Evolutionary conservation across 2,113 vertebrate species (phyloP).

Genomic region (Bostrychus sinensis): DNA sequence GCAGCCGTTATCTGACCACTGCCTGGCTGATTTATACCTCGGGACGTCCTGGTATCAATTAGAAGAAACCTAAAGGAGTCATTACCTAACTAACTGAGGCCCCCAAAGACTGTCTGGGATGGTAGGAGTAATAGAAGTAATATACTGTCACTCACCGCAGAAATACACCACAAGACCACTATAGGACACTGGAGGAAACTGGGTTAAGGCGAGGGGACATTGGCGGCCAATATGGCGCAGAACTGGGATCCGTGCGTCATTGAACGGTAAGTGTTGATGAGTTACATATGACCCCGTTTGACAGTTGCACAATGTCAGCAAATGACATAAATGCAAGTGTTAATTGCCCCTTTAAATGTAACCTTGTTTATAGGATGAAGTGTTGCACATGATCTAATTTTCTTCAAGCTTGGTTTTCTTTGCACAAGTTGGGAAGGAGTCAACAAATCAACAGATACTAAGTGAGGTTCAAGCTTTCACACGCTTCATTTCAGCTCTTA

Average conservation of each 20-base stretch:
- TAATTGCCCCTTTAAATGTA: constrained; percentile 17
- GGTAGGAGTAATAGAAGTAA: constrained; percentile 71
- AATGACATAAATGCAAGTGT: constrained; percentile 21
- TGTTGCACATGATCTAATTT: not conserved
- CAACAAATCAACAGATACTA: not conserved
- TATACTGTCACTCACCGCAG: constrained; percentile 76
- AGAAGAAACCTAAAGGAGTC: constrained; percentile 70
- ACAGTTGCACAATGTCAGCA: constrained; percentile 30
- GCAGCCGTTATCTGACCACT: constrained; percentile 75
- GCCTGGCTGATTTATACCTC: constrained; percentile 69
- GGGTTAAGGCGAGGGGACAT: constrained; percentile 56
- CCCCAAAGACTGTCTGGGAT: constrained; percentile 66
- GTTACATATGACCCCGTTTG: constrained; percentile 48
- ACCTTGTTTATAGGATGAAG: not conserved
- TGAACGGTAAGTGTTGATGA: constrained; percentile 46
- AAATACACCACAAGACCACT: constrained; percentile 72
- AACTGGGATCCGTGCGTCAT: constrained; percentile 52
- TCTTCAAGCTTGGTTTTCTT: not conserved
- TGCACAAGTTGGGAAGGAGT: not conserved
- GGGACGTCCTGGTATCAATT: constrained; percentile 72
- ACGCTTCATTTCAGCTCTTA: not conserved
- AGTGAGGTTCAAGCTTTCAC: not conserved
- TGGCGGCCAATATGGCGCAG: constrained; percentile 49
- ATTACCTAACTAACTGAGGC: constrained; percentile 67
- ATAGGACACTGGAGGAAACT: constrained; percentile 68